These are phyloP conservation scores for Eucidaris tribuloides DNA, from an alignment of 35 echinoderm and acorn worm genomes.

Conservation along the genomic window DNA sequence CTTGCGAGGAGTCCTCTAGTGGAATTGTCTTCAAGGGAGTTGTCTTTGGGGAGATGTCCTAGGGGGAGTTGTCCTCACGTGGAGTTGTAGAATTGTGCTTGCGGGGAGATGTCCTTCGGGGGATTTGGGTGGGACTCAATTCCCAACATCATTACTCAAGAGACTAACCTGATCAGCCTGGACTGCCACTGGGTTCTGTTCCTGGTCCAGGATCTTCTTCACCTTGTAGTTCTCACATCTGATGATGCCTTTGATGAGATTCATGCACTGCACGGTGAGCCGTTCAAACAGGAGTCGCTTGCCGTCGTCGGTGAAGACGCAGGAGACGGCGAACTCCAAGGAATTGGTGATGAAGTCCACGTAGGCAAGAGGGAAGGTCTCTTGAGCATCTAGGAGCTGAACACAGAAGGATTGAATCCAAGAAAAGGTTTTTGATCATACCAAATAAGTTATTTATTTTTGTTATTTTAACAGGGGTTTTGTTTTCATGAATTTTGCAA, in stretches of 20 bases:
- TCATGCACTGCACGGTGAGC: slow-evolving; percentile 87
- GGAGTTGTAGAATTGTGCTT: no score
- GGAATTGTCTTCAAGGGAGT: no score
- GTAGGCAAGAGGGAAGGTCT: slow-evolving; percentile 82
- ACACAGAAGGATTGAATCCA: no score
- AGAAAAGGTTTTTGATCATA: no score
- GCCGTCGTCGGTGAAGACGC: slow-evolving; percentile 74
- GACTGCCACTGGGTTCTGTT: slow-evolving; percentile 33
- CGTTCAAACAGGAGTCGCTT: slow-evolving; percentile 71
- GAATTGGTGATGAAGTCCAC: slow-evolving; percentile 72
- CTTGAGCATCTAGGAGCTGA: slow-evolving; percentile 78
- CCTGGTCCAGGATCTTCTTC: slow-evolving; percentile 40
- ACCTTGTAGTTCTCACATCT: slow-evolving; percentile 77
- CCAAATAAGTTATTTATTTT: no score
- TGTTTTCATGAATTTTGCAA: no score
- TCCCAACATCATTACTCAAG: no score
- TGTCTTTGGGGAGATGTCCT: no score
- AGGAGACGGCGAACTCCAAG: slow-evolving; percentile 71
- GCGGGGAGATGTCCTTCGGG: no score
- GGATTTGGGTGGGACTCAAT: no score
- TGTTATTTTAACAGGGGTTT: slow-evolving; percentile 70
- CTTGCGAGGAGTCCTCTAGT: no score
- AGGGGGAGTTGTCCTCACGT: no score
- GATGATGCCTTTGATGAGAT: slow-evolving; percentile 87
- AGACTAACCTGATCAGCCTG: slow-evolving; percentile 79